Percentiles rank a stretch among this genome's conserved stretches.
Conservation (phyloP, 2,113 vertebrate genomes). For the Cichladusa arquata region DNA sequence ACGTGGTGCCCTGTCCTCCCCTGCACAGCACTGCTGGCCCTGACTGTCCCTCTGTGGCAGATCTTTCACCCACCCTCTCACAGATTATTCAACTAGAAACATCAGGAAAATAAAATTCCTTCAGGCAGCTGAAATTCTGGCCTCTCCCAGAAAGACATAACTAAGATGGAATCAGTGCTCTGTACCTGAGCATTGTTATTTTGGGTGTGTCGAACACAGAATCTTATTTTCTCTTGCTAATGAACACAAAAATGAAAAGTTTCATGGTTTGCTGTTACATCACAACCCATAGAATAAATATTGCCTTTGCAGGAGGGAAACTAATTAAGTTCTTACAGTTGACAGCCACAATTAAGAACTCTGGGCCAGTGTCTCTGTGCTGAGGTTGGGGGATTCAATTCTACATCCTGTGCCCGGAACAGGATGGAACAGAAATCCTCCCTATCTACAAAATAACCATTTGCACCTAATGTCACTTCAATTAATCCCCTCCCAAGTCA, state of each 20-base stretch:
- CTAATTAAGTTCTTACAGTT: neutral
- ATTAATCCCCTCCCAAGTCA: neutral
- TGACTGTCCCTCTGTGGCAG: neutral
- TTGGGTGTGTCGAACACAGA: neutral
- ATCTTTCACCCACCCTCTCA: neutral
- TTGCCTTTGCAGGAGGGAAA: neutral
- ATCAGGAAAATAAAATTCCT: neutral
- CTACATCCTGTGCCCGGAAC: neutral
- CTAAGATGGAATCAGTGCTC: neutral
- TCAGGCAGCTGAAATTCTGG: neutral
- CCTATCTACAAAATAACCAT: neutral
- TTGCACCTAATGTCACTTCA: neutral
- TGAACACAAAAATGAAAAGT: neutral
- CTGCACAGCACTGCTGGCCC: neutral
- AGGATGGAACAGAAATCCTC: neutral
- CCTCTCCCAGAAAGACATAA: neutral
- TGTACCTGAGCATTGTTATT: neutral
- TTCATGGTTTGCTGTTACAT: neutral
- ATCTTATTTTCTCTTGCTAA: neutral
- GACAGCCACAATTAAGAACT: neutral
- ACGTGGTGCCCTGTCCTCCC: rapidly evolving
- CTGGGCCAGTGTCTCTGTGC: neutral
- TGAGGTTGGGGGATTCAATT: neutral
- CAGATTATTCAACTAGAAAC: neutral
- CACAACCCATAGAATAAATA: neutral